phyloP scores from a whole-genome alignment of 2,113 vertebrate species.

The Globicephala melas region DNA sequence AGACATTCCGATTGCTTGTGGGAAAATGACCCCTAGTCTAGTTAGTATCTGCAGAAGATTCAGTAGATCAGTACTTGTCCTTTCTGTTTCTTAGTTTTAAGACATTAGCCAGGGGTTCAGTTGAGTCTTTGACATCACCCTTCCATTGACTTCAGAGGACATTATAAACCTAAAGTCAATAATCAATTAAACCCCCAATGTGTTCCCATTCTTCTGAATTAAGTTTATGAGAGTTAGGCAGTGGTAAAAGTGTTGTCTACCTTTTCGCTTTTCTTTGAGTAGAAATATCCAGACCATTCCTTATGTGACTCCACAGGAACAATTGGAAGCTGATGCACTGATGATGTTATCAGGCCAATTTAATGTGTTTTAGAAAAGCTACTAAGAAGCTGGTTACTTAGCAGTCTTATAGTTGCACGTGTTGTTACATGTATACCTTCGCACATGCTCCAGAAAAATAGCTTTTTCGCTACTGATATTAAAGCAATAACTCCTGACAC shows the following conservation, averaged over 20 bases:
- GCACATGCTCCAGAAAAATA: constrained; percentile 67
- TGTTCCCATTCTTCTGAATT: constrained; percentile 38
- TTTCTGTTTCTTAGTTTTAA: constrained; percentile 56
- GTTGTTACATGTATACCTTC: constrained; percentile 9
- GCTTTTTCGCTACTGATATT: constrained; percentile 80
- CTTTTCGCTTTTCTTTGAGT: constrained; percentile 12
- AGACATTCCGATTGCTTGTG: constrained; percentile 45
- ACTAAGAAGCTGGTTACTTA: constrained; percentile 73
- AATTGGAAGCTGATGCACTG: not conserved
- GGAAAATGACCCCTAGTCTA: constrained; percentile 52
- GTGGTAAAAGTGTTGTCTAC: constrained; percentile 7
- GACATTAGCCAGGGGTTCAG: not conserved
- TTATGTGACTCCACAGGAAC: not conserved
- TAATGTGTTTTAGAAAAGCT: constrained; percentile 73
- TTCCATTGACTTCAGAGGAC: not conserved
- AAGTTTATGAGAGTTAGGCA: constrained; percentile 17
- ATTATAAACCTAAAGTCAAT: not conserved
- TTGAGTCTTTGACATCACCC: not conserved
- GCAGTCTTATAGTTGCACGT: not conserved
- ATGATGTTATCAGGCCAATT: not conserved
- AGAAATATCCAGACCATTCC: constrained; percentile 51
- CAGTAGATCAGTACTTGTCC: not conserved
- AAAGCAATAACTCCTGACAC: constrained; percentile 86
- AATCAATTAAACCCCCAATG: not conserved
- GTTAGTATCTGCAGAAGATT: constrained; percentile 50